Percentiles rank a stretch among this genome's conserved stretches.
phyloP scores from a whole-genome alignment of 2,113 vertebrate genomes.

The Uropsilus gracilis region DNA sequence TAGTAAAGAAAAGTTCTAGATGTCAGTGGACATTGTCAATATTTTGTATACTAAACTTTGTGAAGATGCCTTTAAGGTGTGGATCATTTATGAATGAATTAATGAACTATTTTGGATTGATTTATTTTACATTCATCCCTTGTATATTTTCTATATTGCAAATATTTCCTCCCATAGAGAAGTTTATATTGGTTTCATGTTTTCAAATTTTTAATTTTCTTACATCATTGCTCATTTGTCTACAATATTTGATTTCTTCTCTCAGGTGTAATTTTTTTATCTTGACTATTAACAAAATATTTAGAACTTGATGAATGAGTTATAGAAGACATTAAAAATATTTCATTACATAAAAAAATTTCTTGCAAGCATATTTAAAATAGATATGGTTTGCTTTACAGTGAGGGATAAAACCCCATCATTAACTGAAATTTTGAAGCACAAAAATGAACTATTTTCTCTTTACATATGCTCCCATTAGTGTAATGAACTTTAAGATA shows the following conservation, averaged over 20 bases:
- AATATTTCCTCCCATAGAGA: no score
- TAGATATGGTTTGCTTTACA: background rate
- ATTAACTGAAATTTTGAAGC: background rate
- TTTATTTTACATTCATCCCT: no score
- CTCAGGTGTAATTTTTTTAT: no score
- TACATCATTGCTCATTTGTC: no score
- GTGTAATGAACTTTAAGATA: slow-evolving; percentile 36
- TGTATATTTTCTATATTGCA: no score
- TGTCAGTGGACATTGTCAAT: background rate
- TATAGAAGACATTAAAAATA: slow-evolving; percentile 49
- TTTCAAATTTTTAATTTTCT: no score
- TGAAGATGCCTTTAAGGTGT: slow-evolving; percentile 72
- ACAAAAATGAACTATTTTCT: background rate
- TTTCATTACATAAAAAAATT: slow-evolving; percentile 33
- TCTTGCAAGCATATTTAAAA: background rate
- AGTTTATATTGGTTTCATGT: no score
- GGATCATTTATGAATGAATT: no score
- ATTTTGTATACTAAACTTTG: slow-evolving; percentile 50
- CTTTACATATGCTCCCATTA: background rate
- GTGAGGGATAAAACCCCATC: background rate
- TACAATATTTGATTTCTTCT: no score
- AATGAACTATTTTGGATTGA: no score
- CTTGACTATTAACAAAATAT: slow-evolving; percentile 61
- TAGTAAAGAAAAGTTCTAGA: background rate
- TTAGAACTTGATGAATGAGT: slow-evolving; percentile 36